These are phyloP conservation scores for Poeciliopsis prolifica DNA, from an alignment of 2,113 vertebrate genomes.

Conservation along the genomic window DNA sequence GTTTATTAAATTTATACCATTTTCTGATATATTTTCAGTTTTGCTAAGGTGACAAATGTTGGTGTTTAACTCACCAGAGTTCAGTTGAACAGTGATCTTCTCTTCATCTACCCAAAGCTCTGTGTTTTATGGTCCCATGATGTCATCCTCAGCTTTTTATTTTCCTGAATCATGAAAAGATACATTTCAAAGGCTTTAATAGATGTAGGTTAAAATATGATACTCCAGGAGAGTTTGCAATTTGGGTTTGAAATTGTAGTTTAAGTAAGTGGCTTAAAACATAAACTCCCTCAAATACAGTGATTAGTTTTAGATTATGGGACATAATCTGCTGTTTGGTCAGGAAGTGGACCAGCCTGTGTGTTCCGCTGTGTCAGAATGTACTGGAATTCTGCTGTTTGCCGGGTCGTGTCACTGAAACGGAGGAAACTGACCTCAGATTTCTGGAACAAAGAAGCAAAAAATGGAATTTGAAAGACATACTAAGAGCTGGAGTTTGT, in stretches of 20 bases:
- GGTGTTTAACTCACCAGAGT: too few species aligned
- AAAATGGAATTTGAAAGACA: slow-evolving; percentile 8
- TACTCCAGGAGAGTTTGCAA: not conserved
- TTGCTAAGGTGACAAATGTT: too few species aligned
- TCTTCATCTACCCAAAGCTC: too few species aligned
- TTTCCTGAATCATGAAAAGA: too few species aligned
- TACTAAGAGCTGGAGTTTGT: slow-evolving; percentile 4
- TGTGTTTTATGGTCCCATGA: too few species aligned
- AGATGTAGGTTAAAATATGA: too few species aligned
- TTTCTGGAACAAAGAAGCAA: slow-evolving; percentile 28
- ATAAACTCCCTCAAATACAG: not conserved
- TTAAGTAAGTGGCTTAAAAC: not conserved
- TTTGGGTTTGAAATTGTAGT: not conserved
- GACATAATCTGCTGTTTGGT: not conserved
- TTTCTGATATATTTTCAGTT: too few species aligned
- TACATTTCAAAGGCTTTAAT: too few species aligned
- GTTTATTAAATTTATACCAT: too few species aligned
- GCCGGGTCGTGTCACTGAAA: not conserved
- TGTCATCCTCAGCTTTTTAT: too few species aligned
- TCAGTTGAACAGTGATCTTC: too few species aligned
- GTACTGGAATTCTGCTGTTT: not conserved
- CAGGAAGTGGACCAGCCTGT: not conserved
- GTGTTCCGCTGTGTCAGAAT: not conserved
- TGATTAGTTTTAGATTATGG: not conserved
- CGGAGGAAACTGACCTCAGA: not conserved